Base-by-base conservation (phyloP, 1,140 invertebrate genomes). In the Adelges cooleyi region DNA sequence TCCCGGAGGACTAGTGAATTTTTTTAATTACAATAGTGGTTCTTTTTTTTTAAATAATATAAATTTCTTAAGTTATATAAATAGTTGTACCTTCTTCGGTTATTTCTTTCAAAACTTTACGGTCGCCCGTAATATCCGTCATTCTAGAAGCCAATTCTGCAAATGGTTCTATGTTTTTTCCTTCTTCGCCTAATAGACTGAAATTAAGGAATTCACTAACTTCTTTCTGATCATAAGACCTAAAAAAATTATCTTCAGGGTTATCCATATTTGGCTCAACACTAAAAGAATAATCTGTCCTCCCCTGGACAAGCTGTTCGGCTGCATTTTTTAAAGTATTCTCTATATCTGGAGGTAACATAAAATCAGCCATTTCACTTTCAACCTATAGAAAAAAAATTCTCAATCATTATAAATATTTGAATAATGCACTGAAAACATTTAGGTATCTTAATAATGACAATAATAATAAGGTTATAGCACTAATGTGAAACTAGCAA, bases 41-140 rank as follows among this genome's bases (percentile, higher is more conserved):
- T n/a, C n/a, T n/a, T n/a, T n/a, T n/a, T n/a, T n/a, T n/a, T n/a
- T n/a, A n/a, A n/a, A n/a, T n/a, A n/a, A n/a, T n/a, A n/a, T n/a
- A n/a, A n/a, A n/a, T n/a, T n/a, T n/a, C n/a, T n/a, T n/a, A n/a
- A n/a, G n/a, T n/a, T n/a, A n/a, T n/a, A n/a, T n/a, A n/a, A n/a
- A n/a, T n/a, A n/a, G n/a, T n/a, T n/a, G n/a, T n/a, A 33, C 29
- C 29, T 6, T 33, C 11, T 33, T 33, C 29, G 11, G 29, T 33
- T 33, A 33, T 33, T 33, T 33, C 44, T 48, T 62, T 62, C 27
- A 48, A 33, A 9, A 62, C 56, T n/a, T 22, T 48, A 6, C 56
- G 42, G 18, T 62, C 42, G 1, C 56, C 56, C 4, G 42, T 48
- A 3, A 62, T 20, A 15, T 62, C 56, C 29, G 20, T 2, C 0